Evolutionary conservation across 1,140 invertebrate genomes (phyloP).

Genomic region (Semibalanus balanoides): DNA sequence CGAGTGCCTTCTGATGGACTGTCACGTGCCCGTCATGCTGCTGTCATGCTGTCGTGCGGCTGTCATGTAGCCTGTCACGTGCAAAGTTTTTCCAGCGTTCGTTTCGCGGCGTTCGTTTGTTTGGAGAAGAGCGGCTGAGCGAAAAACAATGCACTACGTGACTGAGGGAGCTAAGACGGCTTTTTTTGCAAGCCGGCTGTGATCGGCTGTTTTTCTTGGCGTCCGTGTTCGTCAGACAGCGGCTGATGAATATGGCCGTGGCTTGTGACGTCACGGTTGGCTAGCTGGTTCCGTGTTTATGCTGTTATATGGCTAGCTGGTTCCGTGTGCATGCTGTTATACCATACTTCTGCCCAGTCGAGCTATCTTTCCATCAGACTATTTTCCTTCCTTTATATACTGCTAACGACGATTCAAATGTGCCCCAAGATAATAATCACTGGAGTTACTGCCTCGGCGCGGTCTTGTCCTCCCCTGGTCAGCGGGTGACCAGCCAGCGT

Average conservation of each 20-base stretch:
- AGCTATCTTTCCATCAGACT: no score
- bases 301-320: no score
- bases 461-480: no score
- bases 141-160: not conserved
- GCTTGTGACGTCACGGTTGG: not conserved
- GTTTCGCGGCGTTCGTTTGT: not conserved
- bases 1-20: not conserved
- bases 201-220: not conserved
- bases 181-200: not conserved
- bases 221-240: not conserved
- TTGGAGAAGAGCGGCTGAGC: not conserved
- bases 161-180: not conserved
- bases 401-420: no score
- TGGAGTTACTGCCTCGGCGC: no score
- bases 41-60: no score
- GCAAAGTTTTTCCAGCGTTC: not conserved
- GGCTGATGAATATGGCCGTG: not conserved
- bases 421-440: no score
- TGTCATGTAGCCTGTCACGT: no score
- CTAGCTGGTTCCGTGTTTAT: not conserved
- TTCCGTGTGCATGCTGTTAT: not conserved
- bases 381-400: no score
- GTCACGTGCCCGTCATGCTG: not conserved
- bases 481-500: no score
- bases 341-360: no score